Conservation (phyloP, 30 jellyfish, hydroid and myxozoan species). For the Aurelia coerulea region DNA sequence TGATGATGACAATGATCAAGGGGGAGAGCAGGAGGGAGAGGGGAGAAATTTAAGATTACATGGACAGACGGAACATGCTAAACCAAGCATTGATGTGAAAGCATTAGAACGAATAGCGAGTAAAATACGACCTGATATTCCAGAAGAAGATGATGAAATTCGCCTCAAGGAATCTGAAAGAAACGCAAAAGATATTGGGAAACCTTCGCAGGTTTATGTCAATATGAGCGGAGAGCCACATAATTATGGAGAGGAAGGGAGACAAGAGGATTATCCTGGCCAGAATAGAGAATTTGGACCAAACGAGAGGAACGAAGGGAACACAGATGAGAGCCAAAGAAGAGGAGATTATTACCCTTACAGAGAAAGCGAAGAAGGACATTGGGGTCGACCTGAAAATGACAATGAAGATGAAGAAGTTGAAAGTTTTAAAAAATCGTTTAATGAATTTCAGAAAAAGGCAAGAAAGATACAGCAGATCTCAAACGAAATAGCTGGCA, state of each 20-base stretch:
- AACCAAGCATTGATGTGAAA: conserved; percentile 13
- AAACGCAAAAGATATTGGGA: conserved; percentile 47
- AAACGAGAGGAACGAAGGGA: conserved; percentile 6
- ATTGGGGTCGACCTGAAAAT: conserved; percentile 41
- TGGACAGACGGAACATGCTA: background rate
- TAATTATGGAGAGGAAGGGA: conserved; percentile 53
- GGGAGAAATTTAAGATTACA: background rate
- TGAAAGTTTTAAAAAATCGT: conserved; percentile 31
- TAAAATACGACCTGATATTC: conserved; percentile 41
- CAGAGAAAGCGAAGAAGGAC: conserved; percentile 32
- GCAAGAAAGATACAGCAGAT: conserved; percentile 7
- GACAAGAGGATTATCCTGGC: conserved; percentile 48
- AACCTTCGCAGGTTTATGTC: conserved; percentile 45
- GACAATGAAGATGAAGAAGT: conserved; percentile 37
- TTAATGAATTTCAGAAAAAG: conserved; percentile 31
- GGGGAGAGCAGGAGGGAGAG: conserved; percentile 5
- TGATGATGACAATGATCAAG: conserved; percentile 67
- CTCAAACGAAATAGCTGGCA: conserved; percentile 52
- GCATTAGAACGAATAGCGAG: conserved; percentile 51
- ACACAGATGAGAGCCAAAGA: conserved; percentile 16
- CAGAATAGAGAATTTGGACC: conserved; percentile 47
- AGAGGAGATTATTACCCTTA: conserved; percentile 16
- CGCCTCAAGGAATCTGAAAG: conserved; percentile 23
- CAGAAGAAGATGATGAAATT: conserved; percentile 36
- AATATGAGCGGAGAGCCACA: conserved; percentile 77